phyloP scores from a whole-genome alignment of 1,140 invertebrate genomes.

The Drosophila kikkawai region DNA sequence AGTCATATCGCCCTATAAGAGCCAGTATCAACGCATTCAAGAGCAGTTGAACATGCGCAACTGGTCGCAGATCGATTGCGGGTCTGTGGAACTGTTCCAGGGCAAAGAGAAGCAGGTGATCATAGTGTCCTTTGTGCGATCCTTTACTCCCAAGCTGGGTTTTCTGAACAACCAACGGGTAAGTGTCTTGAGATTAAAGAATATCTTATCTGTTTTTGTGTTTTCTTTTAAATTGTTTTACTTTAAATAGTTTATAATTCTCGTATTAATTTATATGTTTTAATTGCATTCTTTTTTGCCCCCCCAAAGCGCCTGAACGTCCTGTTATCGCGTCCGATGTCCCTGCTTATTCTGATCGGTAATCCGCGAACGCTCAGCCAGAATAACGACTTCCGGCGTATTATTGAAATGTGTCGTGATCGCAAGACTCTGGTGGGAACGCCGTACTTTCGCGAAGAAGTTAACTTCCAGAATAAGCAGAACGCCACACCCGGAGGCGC shows the following conservation, averaged over 20 bases:
- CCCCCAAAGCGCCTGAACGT: slow-evolving; percentile 92
- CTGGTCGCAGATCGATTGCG: slow-evolving; percentile 88
- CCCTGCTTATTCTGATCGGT: slow-evolving; percentile 92
- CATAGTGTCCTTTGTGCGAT: slow-evolving; percentile 92
- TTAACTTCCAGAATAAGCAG: slow-evolving; percentile 34
- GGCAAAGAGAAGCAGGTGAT: slow-evolving; percentile 93
- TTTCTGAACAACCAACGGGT: slow-evolving; percentile 91
- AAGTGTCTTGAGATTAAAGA: slow-evolving; percentile 36
- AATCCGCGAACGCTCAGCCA: slow-evolving; percentile 87
- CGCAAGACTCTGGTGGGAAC: slow-evolving; percentile 65
- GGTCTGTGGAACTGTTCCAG: slow-evolving; percentile 95
- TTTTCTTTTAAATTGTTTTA: background rate
- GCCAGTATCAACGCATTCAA: slow-evolving; percentile 88
- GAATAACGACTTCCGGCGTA: slow-evolving; percentile 63
- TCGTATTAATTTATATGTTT: background rate
- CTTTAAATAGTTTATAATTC: background rate
- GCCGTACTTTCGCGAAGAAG: slow-evolving; percentile 58
- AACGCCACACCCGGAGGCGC: background rate
- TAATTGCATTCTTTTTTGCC: slow-evolving; percentile 32
- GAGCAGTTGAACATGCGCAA: slow-evolving; percentile 82
- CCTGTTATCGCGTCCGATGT: slow-evolving; percentile 91
- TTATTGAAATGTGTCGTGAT: slow-evolving; percentile 68
- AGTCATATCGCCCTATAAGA: slow-evolving; percentile 93
- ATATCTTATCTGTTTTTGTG: too few species aligned
- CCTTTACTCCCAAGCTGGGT: slow-evolving; percentile 88